Percentiles rank a stretch among this genome's conserved stretches.
Conservation (phyloP, 1,140 invertebrate species). For the Drosophila rhopaloa region DNA sequence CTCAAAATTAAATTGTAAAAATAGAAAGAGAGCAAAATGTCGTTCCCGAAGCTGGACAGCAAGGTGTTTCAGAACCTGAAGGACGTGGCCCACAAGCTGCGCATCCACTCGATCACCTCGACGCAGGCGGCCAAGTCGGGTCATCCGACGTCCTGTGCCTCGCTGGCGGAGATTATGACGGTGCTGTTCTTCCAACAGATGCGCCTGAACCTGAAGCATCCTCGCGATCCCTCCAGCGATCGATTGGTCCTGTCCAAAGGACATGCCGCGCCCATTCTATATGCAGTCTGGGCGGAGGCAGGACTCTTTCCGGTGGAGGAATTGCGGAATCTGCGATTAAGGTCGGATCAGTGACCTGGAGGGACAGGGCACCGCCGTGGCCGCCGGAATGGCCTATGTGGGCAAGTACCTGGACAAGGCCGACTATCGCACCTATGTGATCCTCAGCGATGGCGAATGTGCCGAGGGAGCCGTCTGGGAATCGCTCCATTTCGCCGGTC, state of each 20-base stretch:
- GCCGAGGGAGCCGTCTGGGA: slow-evolving; percentile 99
- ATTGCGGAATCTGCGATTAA: slow-evolving; percentile 94
- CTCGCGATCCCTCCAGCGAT: slow-evolving; percentile 95
- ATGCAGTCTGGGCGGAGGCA: slow-evolving; percentile 99
- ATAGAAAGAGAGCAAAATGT: slow-evolving; percentile 73
- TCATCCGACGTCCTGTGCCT: slow-evolving; percentile 99
- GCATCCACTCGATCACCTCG: slow-evolving; percentile 95
- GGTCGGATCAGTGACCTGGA: too few species aligned
- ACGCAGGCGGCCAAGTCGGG: slow-evolving; percentile 97
- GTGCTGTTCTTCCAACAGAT: slow-evolving; percentile 99
- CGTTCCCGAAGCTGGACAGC: slow-evolving; percentile 88
- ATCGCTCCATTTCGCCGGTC: slow-evolving; percentile 96
- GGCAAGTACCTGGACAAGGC: slow-evolving; percentile 98
- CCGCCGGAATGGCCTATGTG: slow-evolving; percentile 99
- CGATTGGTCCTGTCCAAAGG: slow-evolving; percentile 99
- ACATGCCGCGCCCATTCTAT: slow-evolving; percentile 99
- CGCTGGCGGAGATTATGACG: slow-evolving; percentile 99
- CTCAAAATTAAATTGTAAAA: background rate
- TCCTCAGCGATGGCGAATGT: slow-evolving; percentile 99
- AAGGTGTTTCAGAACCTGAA: slow-evolving; percentile 90
- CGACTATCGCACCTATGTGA: slow-evolving; percentile 96
- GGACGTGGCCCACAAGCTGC: slow-evolving; percentile 96
- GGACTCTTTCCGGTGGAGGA: slow-evolving; percentile 95
- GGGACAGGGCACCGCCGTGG: slow-evolving; percentile 98
- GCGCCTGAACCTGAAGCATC: slow-evolving; percentile 95